phyloP scores from a whole-genome alignment of 2,888 invertebrate species.

The Glaucopsyche alexis region DNA sequence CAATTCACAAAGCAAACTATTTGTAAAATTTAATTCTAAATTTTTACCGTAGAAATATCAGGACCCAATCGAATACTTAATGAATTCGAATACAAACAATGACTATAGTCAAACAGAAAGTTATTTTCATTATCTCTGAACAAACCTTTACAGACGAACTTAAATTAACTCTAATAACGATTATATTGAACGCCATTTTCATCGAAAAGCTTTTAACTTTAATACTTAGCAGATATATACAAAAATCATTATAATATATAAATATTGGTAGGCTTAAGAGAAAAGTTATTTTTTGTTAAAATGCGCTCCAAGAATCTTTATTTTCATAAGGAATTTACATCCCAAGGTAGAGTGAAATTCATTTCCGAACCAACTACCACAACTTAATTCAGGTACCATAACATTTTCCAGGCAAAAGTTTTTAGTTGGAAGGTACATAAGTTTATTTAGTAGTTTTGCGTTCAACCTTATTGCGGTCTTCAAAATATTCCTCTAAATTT shows the following conservation, averaged over 20 bases:
- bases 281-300: too few species aligned
- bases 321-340: too few species aligned
- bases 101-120: background rate
- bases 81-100: background rate
- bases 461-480: background rate
- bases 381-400: background rate
- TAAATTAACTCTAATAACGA: background rate
- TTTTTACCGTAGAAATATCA: background rate
- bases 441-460: background rate
- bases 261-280: too few species aligned
- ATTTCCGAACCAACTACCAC: too few species aligned
- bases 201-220: background rate
- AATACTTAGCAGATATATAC: slow-evolving; percentile 1
- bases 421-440: too few species aligned
- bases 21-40: background rate
- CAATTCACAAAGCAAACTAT: background rate
- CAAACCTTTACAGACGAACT: background rate
- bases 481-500: background rate
- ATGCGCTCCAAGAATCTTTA: too few species aligned
- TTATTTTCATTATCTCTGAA: background rate
- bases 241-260: background rate
- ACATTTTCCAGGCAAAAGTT: background rate
- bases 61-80: background rate
- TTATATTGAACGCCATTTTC: background rate
- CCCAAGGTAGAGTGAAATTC: too few species aligned